Evolutionary conservation across 2,113 vertebrate genomes (phyloP), one percentile per base, ranked within the genome.

Genomic region (Oreochromis tanganicae): DNA sequence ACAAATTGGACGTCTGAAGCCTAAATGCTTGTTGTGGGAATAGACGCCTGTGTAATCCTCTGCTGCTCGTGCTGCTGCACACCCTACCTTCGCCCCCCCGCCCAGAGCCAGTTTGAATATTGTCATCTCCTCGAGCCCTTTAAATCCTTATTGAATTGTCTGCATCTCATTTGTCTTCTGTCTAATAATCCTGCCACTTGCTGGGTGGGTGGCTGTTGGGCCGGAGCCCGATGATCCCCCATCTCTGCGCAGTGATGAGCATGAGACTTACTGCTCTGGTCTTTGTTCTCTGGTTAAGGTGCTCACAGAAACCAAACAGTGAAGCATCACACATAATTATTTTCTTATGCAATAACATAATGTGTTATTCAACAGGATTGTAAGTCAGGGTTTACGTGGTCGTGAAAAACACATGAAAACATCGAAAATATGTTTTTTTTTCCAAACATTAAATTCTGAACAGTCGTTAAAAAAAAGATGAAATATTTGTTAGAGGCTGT

Each of bases 81-180:
- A 13, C 6, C 55, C 24, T 27, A 8, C 12, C 29, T 4, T 87
- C 6, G 5, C 48, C 50, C 52, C 82, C 80, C 85, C 36, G 78
- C 56, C 11, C 83, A 66, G 66, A 34, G 83, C 82, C 88, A 83
- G 75, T 81, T 81, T 79, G 68, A 91, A 86, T 92, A 88, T 84
- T 80, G 82, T 83, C 86, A 61, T 91, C 91, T 86, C 87, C 89
- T 87, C 55, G 85, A 91, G 91, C 88, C 54, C 87, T 84, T 75
- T 80, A 92, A 92, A 91, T 87, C 93, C 90, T 93, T 92, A 92
- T 92, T 93, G 94, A 95, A 92, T 94, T 91, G 88, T 89, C 84
- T 90, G 82, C 87, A 34, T 93, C 87, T 93, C 89, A 50, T 94
- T 91, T 94, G 85, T 91, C 91, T 94, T 89, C 92, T 92, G 83